Conservation (phyloP, 1,140 invertebrate genomes). For the Melipona quadrifasciata region DNA sequence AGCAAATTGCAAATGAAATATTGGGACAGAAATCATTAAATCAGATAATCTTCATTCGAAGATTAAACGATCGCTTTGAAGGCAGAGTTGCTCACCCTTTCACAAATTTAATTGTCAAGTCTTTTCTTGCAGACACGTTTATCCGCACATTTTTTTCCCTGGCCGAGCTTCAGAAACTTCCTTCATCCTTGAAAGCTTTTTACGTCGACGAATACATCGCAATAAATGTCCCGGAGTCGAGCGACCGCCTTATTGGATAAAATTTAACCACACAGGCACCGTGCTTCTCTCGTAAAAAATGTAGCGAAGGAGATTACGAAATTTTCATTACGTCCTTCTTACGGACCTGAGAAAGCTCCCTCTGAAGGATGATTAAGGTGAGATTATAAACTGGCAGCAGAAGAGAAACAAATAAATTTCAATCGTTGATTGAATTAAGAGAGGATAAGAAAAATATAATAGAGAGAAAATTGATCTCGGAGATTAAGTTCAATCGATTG, state of each 20-base stretch:
- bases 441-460: too few species aligned
- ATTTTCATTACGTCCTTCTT: background rate
- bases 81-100: background rate
- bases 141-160: background rate
- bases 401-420: too few species aligned
- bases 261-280: background rate
- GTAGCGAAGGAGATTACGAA: background rate
- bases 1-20: too few species aligned
- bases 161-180: background rate
- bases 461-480: background rate
- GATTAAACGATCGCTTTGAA: background rate
- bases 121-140: background rate
- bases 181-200: background rate
- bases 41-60: too few species aligned
- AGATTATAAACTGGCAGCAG: background rate
- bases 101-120: background rate
- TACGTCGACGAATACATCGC: background rate
- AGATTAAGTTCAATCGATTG: background rate
- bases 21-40: too few species aligned
- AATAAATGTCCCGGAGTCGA: background rate
- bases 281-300: background rate
- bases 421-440: too few species aligned
- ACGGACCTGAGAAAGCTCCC: background rate
- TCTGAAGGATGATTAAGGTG: background rate
- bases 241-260: background rate